Conservation (phyloP, 2,888 invertebrate genomes). For the Lomographa bimaculata region DNA sequence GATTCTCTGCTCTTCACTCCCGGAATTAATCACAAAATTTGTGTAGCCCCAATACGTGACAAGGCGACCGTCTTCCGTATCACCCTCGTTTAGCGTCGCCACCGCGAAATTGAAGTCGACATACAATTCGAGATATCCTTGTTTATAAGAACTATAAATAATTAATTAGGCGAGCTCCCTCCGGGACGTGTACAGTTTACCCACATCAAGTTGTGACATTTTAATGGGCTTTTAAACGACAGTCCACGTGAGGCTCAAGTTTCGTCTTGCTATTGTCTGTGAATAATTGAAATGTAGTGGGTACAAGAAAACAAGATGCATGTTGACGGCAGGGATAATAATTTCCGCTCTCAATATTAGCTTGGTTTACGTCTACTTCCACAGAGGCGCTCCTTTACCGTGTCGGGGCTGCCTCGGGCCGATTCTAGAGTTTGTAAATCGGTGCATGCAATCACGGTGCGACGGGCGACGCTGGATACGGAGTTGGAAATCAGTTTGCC, state of each 20-base stretch:
- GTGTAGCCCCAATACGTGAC: slow-evolving; percentile 47
- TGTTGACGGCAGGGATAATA: slow-evolving; percentile 51
- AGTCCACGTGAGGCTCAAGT: slow-evolving; percentile 50
- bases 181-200: slow-evolving; percentile 54
- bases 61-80: slow-evolving; percentile 39
- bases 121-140: slow-evolving; percentile 30
- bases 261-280: slow-evolving; percentile 51
- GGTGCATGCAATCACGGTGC: slow-evolving; percentile 68
- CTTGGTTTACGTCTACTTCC: slow-evolving; percentile 46
- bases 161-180: slow-evolving; percentile 58
- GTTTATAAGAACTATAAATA: slow-evolving; percentile 70
- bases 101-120: slow-evolving; percentile 38
- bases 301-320: slow-evolving; percentile 34
- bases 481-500: slow-evolving; percentile 77
- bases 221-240: slow-evolving; percentile 73
- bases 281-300: slow-evolving; percentile 53
- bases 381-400: slow-evolving; percentile 54
- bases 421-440: slow-evolving; percentile 50
- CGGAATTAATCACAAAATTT: slow-evolving; percentile 59
- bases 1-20: slow-evolving; percentile 37
- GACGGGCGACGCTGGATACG: slow-evolving; percentile 47
- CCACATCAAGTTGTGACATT: slow-evolving; percentile 72
- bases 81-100: slow-evolving; percentile 27
- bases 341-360: slow-evolving; percentile 59
- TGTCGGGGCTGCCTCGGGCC: slow-evolving; percentile 52